Base-by-base conservation (phyloP, 2,113 vertebrate genomes). In the Nematolebias whitei region DNA sequence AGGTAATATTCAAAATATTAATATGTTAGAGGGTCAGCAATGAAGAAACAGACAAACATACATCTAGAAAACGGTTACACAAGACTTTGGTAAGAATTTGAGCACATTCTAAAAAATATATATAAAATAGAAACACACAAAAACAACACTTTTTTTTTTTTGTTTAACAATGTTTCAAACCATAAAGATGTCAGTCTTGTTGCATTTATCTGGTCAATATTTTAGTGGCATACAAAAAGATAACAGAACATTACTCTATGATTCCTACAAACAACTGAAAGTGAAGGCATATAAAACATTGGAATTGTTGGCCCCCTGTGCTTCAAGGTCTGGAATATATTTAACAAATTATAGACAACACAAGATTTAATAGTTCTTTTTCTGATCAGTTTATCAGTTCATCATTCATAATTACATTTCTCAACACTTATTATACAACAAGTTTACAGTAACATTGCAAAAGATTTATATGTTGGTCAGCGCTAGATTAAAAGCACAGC, bases 61-160 rank as follows among this genome's bases (percentile, higher is more conserved):
- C 90, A 92, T 77, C 90, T 94, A 94, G 80, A 93, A 95, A 96
- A 95, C 94, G 95, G 90, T 88, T 90, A 95, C 91, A 93, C 94
- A 87, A 93, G 92, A 95, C 94, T 96, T 96, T 95, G 94, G 95
- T 95, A 94, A 94, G 91, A 95, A 94, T 92, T 86, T 80, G 81
- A 78, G 92, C 90, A 93, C 83, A 92, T 88, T 92, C 85, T 93
- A 92, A 52, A 89, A 86, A 84, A 72, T 88, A 29, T 4, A 29
- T 35, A 35, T 8, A 85, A 78, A 93, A 91, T 91, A 52, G 88
- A 86, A 85, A 72, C 88, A 78, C 89, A 93, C 89, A 92, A 88
- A 80, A 79, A 81, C 83, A 80, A 72, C 69, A 87, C 77, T 82
- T 74, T 56, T n/a, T n/a, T n/a, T n/a, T n/a, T n/a, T n/a, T n/a